Percentiles rank a stretch among this genome's conserved stretches.
Evolutionary conservation across 2,797 vertebrate species (phyloP).

Genomic region (Corythornis leucogaster): DNA sequence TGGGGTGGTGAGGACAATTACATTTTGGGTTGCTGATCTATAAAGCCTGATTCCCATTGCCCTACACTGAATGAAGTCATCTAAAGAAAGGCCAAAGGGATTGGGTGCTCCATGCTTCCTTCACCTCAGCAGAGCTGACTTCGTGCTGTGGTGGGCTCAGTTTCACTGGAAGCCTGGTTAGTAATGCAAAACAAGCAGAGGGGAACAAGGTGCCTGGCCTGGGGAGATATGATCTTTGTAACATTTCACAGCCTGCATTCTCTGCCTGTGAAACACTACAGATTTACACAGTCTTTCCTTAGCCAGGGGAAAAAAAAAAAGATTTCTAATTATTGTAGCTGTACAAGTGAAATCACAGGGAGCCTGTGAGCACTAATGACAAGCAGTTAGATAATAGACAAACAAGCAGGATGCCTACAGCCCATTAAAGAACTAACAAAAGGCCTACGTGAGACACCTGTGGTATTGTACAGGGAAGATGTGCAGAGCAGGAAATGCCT

Average conservation of each 20-base stretch:
- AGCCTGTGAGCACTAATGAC: neutral
- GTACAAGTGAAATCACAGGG: neutral
- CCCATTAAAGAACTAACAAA: neutral
- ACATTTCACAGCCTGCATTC: neutral
- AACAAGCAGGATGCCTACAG: neutral
- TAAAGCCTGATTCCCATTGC: neutral
- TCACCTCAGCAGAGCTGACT: neutral
- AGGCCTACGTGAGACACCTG: neutral
- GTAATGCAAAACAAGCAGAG: neutral
- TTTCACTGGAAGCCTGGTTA: neutral
- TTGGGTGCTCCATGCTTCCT: neutral
- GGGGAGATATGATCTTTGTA: neutral
- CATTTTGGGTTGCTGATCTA: neutral
- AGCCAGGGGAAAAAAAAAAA: neutral
- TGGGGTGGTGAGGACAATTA: neutral
- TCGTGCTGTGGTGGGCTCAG: accelerated
- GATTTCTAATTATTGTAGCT: neutral
- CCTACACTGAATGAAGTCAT: neutral
- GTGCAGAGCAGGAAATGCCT: neutral
- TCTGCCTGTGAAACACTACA: accelerated
- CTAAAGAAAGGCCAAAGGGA: neutral
- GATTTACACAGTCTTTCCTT: accelerated
- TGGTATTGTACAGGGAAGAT: neutral
- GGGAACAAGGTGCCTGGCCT: neutral
- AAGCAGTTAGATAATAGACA: neutral